Conservation (phyloP, 2,888 invertebrate species). For the Diabrotica balteata region DNA sequence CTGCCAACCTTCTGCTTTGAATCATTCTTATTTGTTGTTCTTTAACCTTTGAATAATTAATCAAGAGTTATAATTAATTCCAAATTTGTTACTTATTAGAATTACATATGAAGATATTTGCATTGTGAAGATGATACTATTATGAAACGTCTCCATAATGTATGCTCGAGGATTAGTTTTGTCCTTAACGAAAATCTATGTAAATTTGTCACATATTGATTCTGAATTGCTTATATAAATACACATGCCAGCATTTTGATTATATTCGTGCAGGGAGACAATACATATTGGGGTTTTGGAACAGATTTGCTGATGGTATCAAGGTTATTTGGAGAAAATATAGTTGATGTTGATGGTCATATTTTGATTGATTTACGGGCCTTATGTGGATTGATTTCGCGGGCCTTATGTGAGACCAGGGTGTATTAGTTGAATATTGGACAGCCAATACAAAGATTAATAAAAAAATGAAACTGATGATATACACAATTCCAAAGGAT, state of each 20-base stretch:
- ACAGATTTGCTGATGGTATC: background rate
- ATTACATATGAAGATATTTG: background rate
- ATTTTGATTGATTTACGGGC: too few relatives aligned
- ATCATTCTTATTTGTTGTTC: slow-evolving; percentile 30
- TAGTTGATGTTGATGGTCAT: too few relatives aligned
- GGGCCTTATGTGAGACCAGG: too few relatives aligned
- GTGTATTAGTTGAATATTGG: too few relatives aligned
- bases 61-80: slow-evolving; percentile 10
- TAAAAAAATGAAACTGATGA: too few relatives aligned
- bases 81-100: slow-evolving; percentile 6
- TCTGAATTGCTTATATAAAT: slow-evolving; percentile 3
- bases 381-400: too few relatives aligned
- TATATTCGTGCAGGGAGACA: too few relatives aligned
- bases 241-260: background rate
- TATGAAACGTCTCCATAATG: background rate
- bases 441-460: too few relatives aligned
- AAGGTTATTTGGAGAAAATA: background rate
- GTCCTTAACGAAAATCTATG: background rate
- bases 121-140: background rate
- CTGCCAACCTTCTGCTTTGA: slow-evolving; percentile 12
- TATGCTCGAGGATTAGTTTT: slow-evolving; percentile 1
- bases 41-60: slow-evolving; percentile 31
- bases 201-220: slow-evolving; percentile 8
- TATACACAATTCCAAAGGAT: too few relatives aligned
- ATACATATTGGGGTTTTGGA: slow-evolving; percentile 1